phyloP scores from a whole-genome alignment of 2,888 invertebrate genomes.

The Platypus cylindrus region DNA sequence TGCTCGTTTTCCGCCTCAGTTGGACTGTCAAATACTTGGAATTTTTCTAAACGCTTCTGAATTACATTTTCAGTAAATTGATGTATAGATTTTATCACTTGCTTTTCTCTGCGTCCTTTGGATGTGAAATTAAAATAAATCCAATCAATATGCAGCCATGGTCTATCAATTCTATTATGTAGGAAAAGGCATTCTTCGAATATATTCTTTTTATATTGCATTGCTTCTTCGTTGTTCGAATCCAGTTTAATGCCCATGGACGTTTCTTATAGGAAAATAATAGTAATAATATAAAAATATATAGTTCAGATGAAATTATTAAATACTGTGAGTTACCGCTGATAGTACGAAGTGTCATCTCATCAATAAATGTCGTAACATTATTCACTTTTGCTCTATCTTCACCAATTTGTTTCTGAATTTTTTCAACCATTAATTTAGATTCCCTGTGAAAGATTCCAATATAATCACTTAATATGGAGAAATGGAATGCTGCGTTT shows the following conservation, averaged over 20 bases:
- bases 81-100: slow-evolving; percentile 18
- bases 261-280: slow-evolving; percentile 21
- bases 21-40: slow-evolving; percentile 20
- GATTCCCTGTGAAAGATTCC: slow-evolving; percentile 15
- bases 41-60: slow-evolving; percentile 15
- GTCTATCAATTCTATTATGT: slow-evolving; percentile 18
- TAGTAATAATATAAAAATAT: no score
- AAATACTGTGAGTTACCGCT: slow-evolving; percentile 37
- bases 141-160: slow-evolving; percentile 20
- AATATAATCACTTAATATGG: slow-evolving; percentile 16
- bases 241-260: slow-evolving; percentile 23
- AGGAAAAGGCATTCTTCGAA: slow-evolving; percentile 19
- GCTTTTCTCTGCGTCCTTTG: slow-evolving; percentile 14
- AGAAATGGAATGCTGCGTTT: slow-evolving; percentile 20
- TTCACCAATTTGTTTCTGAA: slow-evolving; percentile 18
- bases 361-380: slow-evolving; percentile 36
- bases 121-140: slow-evolving; percentile 15
- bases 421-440: slow-evolving; percentile 6
- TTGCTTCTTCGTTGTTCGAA: slow-evolving; percentile 14
- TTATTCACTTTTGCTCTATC: slow-evolving; percentile 26
- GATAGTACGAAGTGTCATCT: slow-evolving; percentile 42
- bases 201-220: slow-evolving; percentile 18
- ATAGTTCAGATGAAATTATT: no score
- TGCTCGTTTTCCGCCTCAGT: slow-evolving; percentile 28
- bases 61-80: slow-evolving; percentile 23